A percentile compares a stretch with the other conserved stretches of the same genome.
Conservation (phyloP, 1,140 invertebrate genomes). For the Lordiphosa mommai region DNA sequence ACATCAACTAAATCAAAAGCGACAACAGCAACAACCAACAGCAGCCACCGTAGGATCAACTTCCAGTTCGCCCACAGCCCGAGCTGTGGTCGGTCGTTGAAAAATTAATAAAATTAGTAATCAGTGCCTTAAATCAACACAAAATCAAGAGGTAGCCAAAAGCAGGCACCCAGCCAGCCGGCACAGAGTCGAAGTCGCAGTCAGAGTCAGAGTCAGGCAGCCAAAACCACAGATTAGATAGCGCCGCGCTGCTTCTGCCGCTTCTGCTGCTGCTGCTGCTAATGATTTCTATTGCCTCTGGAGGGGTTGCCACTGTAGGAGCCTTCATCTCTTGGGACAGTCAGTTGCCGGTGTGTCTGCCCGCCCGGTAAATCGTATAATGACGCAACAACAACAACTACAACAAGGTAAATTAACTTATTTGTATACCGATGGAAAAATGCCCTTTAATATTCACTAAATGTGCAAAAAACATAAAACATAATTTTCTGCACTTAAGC, state of each 20-base stretch:
- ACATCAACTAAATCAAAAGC: slow-evolving; percentile 77
- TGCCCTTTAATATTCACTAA: too few species aligned
- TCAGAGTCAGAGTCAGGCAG: not conserved
- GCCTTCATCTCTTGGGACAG: slow-evolving; percentile 13
- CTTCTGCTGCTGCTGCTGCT: slow-evolving; percentile 37
- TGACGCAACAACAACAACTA: slow-evolving; percentile 47
- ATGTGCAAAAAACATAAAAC: too few species aligned
- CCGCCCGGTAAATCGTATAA: slow-evolving; percentile 48
- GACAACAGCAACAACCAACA: slow-evolving; percentile 49
- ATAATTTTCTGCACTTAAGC: too few species aligned
- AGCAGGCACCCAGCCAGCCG: not conserved
- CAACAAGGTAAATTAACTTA: not conserved
- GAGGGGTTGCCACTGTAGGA: slow-evolving; percentile 37
- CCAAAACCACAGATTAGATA: slow-evolving; percentile 67
- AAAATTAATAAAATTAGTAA: slow-evolving; percentile 79
- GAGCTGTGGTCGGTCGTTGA: slow-evolving; percentile 46
- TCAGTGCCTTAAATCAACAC: slow-evolving; percentile 73
- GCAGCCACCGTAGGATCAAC: slow-evolving; percentile 5
- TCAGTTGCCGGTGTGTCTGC: slow-evolving; percentile 43
- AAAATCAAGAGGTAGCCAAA: slow-evolving; percentile 59
- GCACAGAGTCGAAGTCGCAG: not conserved
- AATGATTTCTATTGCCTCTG: slow-evolving; percentile 71
- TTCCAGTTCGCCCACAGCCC: slow-evolving; percentile 29
- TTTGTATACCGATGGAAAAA: slow-evolving; percentile 1
- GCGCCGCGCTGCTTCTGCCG: slow-evolving; percentile 31